Evolutionary conservation across 1,140 invertebrate genomes (phyloP), one percentile per base, ranked within the genome.

Genomic region (Papilio polytes): DNA sequence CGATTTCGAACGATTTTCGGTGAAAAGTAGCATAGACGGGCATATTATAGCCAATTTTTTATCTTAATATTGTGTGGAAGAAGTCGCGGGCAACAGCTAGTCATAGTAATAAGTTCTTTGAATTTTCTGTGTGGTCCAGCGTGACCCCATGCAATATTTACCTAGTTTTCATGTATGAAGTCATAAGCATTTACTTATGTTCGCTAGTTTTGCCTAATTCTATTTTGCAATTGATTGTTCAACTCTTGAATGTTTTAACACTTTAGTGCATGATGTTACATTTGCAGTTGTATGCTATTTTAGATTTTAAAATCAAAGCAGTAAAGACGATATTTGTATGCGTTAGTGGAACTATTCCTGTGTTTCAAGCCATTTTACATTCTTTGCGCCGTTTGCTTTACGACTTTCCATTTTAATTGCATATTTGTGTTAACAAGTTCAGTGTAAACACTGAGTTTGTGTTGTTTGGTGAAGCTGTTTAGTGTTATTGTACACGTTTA

Each of bases 361-460:
- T 66, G 3, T 8, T 26, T 12, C 59, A 12, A n/a, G 63, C 63
- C 22, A 36, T 70, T 70, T 70, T 70, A 70, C 63, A 70, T 70
- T 70, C 63, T 70, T 70, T 70, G 63, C 15, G 63, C 63, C 22
- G 63, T 70, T 70, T 70, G 13, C 13, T 70, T 70, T 70, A 70
- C 63, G 63, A 70, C 26, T 70, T 70, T 70, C 63, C 63, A 70
- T 70, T 70, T 70, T 70, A 70, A 70, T 70, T 70, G 63, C 63
- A 70, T 70, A 70, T 70, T 70, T 70, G 63, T 70, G 63, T 70
- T 70, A 70, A 70, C 63, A 31, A 70, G 63, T 70, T 31, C 63
- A 70, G 63, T 70, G 63, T 70, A 70, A 70, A 70, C 63, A 70
- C 13, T 4, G 26, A 3, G 31, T 12, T 66, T 26, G 63, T 66